Conservation (phyloP, 1,140 invertebrate genomes). For the Drosophila aff. region DNA sequence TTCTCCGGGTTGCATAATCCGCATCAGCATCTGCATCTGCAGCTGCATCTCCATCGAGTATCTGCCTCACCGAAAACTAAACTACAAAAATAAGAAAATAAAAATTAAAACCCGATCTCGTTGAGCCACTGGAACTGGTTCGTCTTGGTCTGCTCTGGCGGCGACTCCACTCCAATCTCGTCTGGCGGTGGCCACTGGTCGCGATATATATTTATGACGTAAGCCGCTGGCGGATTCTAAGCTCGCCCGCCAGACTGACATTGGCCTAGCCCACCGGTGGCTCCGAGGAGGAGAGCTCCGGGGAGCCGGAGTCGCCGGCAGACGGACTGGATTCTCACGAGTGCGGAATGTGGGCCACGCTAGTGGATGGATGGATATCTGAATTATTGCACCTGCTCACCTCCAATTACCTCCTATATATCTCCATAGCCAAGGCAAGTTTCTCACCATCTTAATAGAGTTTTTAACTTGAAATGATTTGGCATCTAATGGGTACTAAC, state of each 20-base stretch:
- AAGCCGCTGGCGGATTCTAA: constrained; percentile 51
- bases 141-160: constrained; percentile 15
- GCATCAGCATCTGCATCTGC: constrained; percentile 16
- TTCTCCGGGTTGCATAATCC: constrained; percentile 49
- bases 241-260: constrained; percentile 27
- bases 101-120: constrained; percentile 21
- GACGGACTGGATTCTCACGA: constrained; percentile 38
- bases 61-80: constrained; percentile 12
- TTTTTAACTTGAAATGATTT: constrained; percentile 2
- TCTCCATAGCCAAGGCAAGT: not conserved
- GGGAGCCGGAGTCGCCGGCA: constrained; percentile 4
- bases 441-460: constrained; percentile 10
- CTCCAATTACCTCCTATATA: constrained; percentile 19
- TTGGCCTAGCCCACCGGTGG: constrained; percentile 35
- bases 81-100: not conserved
- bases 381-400: constrained; percentile 33
- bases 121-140: constrained; percentile 44
- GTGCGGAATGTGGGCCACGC: constrained; percentile 35
- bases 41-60: not conserved
- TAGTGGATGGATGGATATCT: constrained; percentile 6
- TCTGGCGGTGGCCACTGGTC: constrained; percentile 9
- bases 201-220: constrained; percentile 45
- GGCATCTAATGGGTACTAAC: not conserved
- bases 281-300: not conserved
- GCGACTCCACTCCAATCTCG: not conserved